These are phyloP conservation scores for Crematogaster levior DNA, from an alignment of 2,888 invertebrate species.

Conservation along the genomic window DNA sequence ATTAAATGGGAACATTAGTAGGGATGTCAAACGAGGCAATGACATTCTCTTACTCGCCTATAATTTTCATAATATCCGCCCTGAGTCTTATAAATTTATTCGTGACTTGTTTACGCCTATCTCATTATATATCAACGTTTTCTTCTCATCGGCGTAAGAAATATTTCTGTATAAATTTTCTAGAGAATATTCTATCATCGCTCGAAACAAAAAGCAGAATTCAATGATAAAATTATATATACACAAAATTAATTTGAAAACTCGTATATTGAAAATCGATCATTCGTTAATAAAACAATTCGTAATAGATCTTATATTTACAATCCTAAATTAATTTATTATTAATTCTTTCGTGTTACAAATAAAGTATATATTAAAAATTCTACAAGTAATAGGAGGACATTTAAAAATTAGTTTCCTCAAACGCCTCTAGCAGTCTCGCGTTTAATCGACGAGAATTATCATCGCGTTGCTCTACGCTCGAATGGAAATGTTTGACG, in stretches of 20 bases:
- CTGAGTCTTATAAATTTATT: background rate
- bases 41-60: slow-evolving; percentile 31
- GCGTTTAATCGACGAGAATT: slow-evolving; percentile 16
- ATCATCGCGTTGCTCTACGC: slow-evolving; percentile 12
- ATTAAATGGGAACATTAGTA: slow-evolving; percentile 52
- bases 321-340: background rate
- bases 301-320: background rate
- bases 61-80: slow-evolving; percentile 31
- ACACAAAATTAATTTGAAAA: background rate
- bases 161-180: background rate
- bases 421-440: background rate
- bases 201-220: background rate
- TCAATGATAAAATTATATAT: background rate
- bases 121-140: background rate
- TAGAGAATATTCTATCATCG: background rate
- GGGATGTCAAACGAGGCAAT: slow-evolving; percentile 54
- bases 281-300: too few relatives aligned
- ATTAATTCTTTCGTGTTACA: background rate
- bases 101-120: background rate
- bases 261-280: background rate
- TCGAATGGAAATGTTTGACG: slow-evolving; percentile 29
- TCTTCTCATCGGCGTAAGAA: background rate
- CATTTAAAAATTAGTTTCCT: background rate
- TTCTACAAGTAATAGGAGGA: background rate
- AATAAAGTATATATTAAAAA: background rate